Base-by-base conservation (phyloP, 2,797 vertebrate genomes). In the Phalanger gymnotis region DNA sequence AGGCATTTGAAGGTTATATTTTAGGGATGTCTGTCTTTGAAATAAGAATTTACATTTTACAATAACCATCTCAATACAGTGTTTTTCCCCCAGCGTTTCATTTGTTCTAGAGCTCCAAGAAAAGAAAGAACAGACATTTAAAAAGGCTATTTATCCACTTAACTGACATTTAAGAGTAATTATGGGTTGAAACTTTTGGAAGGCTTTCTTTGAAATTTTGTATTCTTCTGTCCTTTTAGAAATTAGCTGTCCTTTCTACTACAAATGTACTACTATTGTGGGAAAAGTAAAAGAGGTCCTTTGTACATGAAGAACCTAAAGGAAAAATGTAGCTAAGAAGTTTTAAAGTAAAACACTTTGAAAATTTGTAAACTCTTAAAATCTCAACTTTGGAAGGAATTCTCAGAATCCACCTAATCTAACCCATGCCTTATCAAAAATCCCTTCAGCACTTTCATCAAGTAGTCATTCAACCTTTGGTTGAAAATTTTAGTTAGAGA, bases 51-150 rank as follows among this genome's bases (percentile, higher is more conserved):
- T 13, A 53, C 53, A 6, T 90, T 97, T 93, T 90, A 54, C 47
- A 90, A 81, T 92, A 90, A 90, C 40, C 34, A 13, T 30, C 56
- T 57, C 56, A 57, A 30, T 30, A 30, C 27, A 30, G 28, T 57
- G 28, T 11, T 91, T 47, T 94, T 94, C 28, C 61, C 11, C 22
- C 53, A 55, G 92, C 94, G 51, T 51, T 57, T 57, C 28, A 19
- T 92, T 73, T 93, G 30, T 96, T 66, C 47, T 53, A 96, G 54
- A 95, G 25, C 91, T 55, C 56, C 56, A 53, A 89, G 54, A 58
- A 57, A n/a, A 89, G 56, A 27, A 92, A 94, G 91, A 90, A 47
- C 53, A 54, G 28, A 25, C 91, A 13, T 30, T 31, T 30, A 92
- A 94, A 92, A 93, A 12, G 47, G 47, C 28, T 47, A 1, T 57